Base-by-base conservation (phyloP, 2,888 invertebrate genomes). In the Physocephala rufipes region DNA sequence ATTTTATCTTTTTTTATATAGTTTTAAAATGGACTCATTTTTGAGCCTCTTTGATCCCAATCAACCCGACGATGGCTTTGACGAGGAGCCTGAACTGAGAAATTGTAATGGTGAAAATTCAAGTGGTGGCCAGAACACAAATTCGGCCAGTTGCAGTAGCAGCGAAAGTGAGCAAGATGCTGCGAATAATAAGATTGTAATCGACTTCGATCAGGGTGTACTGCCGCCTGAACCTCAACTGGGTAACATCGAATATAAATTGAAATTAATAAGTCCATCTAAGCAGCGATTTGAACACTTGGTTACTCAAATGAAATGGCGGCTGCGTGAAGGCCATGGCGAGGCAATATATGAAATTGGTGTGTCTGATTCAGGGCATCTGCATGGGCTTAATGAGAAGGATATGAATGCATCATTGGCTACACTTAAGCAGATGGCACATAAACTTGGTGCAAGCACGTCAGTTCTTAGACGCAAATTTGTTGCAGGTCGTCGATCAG, bases 221-320 rank as follows among this genome's bases (percentile, higher is more conserved):
- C 93, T 96, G 0, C 96, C 96, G 0, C 96, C 96, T 0, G 96
- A 97, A 84, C 95, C 96, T 0, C 93, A 97, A 82, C 91, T 95
- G 80, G 98, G 98, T 12, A 98, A 98, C 85, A 91, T 98, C 43
- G 98, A 98, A 86, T 98, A 98, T 86, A 98, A 99, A 87, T 86
- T 99, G 71, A 97, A 98, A 82, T 88, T 99, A 71, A 93, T 98
- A 9, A 94, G 94, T 85, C 95, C 97, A 0, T 94, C 96, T 26
- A 93, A 93, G 83, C 92, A 93, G 78, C 89, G 99, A 73, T 93
- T 97, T 81, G 96, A 99, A 85, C 99, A 99, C 87, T 88, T 99
- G 43, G 96, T 99, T 24, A 99, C 99, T 0, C 99, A 99, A 91
- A 91, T 99, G 90, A 99, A 99, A 88, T 99, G 99, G 99, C 90